Evolutionary conservation across 1,140 invertebrate genomes (phyloP), one percentile per base, ranked within the genome.

Genomic region (Drosophila carrolli): DNA sequence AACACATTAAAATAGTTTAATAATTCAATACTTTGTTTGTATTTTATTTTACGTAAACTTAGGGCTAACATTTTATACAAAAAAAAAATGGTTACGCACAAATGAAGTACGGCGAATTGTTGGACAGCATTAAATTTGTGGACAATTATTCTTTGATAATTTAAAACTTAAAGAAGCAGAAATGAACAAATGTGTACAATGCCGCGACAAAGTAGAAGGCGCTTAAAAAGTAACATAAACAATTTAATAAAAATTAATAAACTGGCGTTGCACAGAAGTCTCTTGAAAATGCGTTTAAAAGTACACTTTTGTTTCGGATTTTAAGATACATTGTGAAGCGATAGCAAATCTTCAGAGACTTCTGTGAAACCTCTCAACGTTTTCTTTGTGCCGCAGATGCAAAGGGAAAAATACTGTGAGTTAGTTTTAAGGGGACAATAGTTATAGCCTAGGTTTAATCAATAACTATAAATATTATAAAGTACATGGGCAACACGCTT

Each of bases 401-500:
- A 51, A 16, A 37, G 2, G 23, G 9, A 10, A 10, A 53, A 53
- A 53, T 53, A 53, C 50, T 53, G 50, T 53, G 14, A 37, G 32
- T 53, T 53, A 37, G 16, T 38, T 54, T 19, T 23, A 37, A 32
- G 50, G 41, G 29, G 1, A 14, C 7, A 23, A 16, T 48, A 27
- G 51, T 67, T 48, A 19, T 50, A 57, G 44, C 37, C 67, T 72
- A 72, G 9, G 23, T 41, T 43, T 58, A 72, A 58, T 71, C 66
- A 5, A 50, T 41, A 58, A 58, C 72, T 75, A 75, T 75, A 57
- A 75, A 65, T 75, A 75, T 51, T 56, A 65, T 65, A 75, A 57
- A 65, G 59, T 75, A 75, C 29, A 75, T 46, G 44, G 72, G 63
- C 61, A 61, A 16, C 46, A n/a, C 16, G 62, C 62, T 37, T 46